phyloP scores from a whole-genome alignment of 2,113 vertebrate species.

The Mohoua ochrocephala region DNA sequence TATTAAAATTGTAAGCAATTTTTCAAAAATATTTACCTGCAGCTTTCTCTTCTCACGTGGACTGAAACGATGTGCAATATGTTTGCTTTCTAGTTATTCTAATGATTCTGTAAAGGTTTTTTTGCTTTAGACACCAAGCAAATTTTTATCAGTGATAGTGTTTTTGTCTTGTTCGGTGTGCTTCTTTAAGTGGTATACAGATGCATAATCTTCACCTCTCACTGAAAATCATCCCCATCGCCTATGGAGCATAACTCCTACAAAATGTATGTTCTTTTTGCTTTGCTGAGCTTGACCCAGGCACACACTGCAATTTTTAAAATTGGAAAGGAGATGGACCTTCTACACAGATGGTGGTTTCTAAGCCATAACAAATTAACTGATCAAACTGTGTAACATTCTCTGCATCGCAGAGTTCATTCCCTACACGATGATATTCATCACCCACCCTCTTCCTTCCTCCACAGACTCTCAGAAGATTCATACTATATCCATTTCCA shows the following conservation, averaged over 20 bases:
- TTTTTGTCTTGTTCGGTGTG: background rate
- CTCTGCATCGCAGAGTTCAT: background rate
- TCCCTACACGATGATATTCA: background rate
- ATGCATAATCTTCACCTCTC: background rate
- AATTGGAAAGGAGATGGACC: background rate
- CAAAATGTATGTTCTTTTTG: background rate
- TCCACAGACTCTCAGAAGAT: slow-evolving; percentile 54
- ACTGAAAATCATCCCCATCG: background rate
- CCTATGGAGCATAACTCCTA: background rate
- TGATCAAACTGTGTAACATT: background rate
- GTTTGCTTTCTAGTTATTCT: background rate
- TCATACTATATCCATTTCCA: slow-evolving; percentile 59
- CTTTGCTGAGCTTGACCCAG: background rate
- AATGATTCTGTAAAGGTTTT: background rate
- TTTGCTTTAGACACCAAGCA: background rate
- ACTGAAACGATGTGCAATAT: background rate
- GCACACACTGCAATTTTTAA: background rate
- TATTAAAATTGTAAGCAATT: background rate
- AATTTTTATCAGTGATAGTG: background rate
- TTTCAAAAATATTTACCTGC: background rate
- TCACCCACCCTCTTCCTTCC: slow-evolving; percentile 56
- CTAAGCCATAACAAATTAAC: background rate
- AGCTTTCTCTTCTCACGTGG: background rate
- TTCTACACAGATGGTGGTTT: background rate
- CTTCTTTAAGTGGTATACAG: background rate